Percentiles rank a stretch among this genome's conserved stretches.
phyloP scores from a whole-genome alignment of 1,140 invertebrate genomes.

The Aporrectodea caliginosa region DNA sequence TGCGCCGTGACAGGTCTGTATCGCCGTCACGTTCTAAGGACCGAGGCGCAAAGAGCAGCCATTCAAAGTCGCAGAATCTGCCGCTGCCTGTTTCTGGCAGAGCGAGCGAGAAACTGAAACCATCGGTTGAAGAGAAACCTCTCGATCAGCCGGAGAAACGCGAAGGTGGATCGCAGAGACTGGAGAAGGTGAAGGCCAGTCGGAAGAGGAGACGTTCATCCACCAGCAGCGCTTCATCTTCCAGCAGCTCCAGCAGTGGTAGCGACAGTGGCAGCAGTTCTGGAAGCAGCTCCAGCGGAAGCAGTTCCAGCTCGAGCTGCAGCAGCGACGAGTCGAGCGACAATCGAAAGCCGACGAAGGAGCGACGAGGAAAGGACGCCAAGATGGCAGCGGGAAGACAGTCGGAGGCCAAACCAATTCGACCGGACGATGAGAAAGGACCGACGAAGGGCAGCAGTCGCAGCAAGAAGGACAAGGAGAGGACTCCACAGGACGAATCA shows the following conservation, averaged over 20 bases:
- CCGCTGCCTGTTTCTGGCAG: neutral
- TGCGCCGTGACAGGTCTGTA: neutral
- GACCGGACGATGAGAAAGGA: neutral
- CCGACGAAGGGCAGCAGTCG: neutral
- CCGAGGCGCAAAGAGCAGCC: neutral
- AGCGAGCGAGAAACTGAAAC: neutral
- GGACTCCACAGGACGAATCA: neutral
- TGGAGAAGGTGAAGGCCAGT: neutral
- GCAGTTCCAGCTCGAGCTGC: neutral
- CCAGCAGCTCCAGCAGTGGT: neutral
- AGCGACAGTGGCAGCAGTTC: neutral
- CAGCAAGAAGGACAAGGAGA: neutral
- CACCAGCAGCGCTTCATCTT: neutral
- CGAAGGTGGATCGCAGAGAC: neutral
- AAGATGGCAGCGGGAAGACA: neutral
- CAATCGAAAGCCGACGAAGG: neutral
- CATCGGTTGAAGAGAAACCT: neutral
- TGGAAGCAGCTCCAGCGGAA: neutral
- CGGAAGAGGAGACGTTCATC: neutral
- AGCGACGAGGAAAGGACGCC: neutral
- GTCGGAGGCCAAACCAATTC: neutral
- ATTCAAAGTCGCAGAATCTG: neutral
- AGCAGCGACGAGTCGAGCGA: neutral
- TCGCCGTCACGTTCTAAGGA: neutral
- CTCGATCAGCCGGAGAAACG: neutral